Percentiles rank a stretch among this genome's conserved stretches.
Evolutionary conservation across 2,113 vertebrate species (phyloP).

Genomic region (Felis catus): DNA sequence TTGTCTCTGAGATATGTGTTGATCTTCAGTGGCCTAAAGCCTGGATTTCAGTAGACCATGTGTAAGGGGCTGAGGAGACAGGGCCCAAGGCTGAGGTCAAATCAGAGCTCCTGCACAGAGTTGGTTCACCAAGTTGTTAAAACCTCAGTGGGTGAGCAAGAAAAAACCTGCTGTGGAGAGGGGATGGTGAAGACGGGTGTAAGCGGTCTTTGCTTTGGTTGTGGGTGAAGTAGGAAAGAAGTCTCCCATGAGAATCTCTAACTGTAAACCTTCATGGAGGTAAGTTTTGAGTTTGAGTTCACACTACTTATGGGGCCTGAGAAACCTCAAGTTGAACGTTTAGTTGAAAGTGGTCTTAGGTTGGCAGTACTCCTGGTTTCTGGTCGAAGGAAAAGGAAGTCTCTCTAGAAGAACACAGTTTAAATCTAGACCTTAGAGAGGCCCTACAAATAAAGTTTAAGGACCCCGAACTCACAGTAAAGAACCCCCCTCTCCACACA

Average conservation of each 20-base stretch:
- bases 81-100: not conserved
- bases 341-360: not conserved
- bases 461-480: not conserved
- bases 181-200: not conserved
- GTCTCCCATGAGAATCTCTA: not conserved
- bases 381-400: not conserved
- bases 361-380: not conserved
- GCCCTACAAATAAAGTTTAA: constrained; percentile 12
- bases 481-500: not conserved
- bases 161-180: not conserved
- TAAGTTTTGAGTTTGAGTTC: constrained; percentile 3
- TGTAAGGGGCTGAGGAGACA: not conserved
- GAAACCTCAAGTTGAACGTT: not conserved
- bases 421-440: not conserved
- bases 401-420: not conserved
- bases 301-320: not conserved
- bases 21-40: not conserved
- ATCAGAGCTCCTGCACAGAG: not conserved
- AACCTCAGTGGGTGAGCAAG: not conserved
- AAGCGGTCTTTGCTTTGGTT: not conserved
- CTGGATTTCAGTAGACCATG: not conserved
- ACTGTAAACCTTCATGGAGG: not conserved
- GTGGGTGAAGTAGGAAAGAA: not conserved
- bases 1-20: not conserved
- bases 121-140: not conserved